Evolutionary conservation across 2,113 vertebrate species (phyloP), one percentile per base, ranked within the genome.

Genomic region (Aleadryas rufinucha): DNA sequence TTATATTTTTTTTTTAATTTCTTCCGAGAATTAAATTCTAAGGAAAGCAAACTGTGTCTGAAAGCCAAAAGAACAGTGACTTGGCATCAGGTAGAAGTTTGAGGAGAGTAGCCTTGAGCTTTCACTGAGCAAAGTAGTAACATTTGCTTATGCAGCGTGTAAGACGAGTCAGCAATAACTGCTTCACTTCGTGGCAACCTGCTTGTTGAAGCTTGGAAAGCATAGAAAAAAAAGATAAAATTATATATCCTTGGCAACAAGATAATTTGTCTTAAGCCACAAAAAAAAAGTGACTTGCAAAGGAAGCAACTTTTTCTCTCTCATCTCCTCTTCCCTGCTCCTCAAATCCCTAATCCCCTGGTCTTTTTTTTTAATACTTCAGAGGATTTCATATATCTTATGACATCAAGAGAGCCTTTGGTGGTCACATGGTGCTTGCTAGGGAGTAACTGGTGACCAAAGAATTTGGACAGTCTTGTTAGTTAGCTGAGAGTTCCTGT

Each of bases 101-200:
- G 1, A 71, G 49, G 23, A 53, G 30, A 70, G 42, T 27, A 93
- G 30, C 27, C 19, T 89, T 3, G 2, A 52, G 35, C 53, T 89
- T 87, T 42, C 16, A 49, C 52, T 42, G 52, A 50, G 56, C 26
- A 15, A 52, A 63, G 69, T 1, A 42, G 54, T 87, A 77, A 59
- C 16, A 9, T 54, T 89, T 85, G n/a, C 61, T 92, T 74, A 54
- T 84, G 33, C 47, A 87, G 44, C 70, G 44, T 12, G 9, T 45
- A 54, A 37, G 42, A 61, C 6, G 92, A 91, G 69, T 95, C 96
- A 96, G 74, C 85, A 91, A 10, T 75, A 95, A 52, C 61, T 64
- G 26, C 24, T 63, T 65, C 5, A 16, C n/a, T 84, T 93, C 4
- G 2, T 81, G 65, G 27, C 47, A 85, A 19, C 47, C 47, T 91